Evolutionary conservation across 2,113 vertebrate species (phyloP), one percentile per base, ranked within the genome.

Genomic region (Pteronura brasiliensis): DNA sequence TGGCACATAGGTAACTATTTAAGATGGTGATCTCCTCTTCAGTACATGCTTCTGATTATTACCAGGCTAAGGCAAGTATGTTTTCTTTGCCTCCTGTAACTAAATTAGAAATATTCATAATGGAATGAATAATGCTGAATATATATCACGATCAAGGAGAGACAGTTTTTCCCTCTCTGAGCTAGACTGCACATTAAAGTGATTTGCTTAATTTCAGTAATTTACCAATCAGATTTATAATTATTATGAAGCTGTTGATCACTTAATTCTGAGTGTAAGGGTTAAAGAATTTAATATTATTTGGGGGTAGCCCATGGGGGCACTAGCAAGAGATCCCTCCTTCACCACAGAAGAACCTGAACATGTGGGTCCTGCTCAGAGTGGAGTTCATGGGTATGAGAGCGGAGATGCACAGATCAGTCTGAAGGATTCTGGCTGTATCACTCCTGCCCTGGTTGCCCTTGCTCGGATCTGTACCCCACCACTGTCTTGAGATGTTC

Each of bases 21-120:
- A 79, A 97, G 95, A 80, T n/a, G 93, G 77, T 71, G 94, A 63
- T n/a, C 79, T 97, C 34, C 83, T 96, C 83, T 88, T 88, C 89
- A 92, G 49, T 76, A 21, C 23, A 1, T 84, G 18, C 57, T 94
- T 93, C 84, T 97, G 93, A 59, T 74, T 97, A 77, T 95, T 97
- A 81, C 96, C 80, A 96, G 88, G 47, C 95, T 93, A 39, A 94
- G 97, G 97, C 94, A 96, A 96, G 39, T 95, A 67, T 93, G 61
- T 82, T 98, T 93, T 55, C 95, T 97, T 92, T 81, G 87, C 0
- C 89, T 94, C 36, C 4, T 21, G 36, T 85, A 49, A 39, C 31
- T 77, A 6, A 96, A 67, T 93, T 77, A 72, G 57, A 96, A 96
- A 82, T 97, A 3, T 90, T 95, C 69, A 96, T 49, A n/a, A 71